phyloP scores from a whole-genome alignment of 2,797 vertebrate genomes.

The Sardinella longiceps region DNA sequence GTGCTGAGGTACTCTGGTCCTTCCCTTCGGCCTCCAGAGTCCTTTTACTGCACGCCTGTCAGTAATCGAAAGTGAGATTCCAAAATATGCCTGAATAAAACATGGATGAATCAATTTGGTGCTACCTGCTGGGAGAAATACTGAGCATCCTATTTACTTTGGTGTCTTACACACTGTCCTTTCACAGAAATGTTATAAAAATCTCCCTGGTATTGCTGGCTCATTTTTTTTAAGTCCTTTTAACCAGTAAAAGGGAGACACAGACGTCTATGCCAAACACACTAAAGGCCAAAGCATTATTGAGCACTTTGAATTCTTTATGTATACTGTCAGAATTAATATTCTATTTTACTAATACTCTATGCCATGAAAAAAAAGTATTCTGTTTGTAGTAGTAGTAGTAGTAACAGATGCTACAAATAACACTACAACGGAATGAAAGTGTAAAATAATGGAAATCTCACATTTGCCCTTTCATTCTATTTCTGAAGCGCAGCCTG shows the following conservation, averaged over 20 bases:
- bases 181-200: background rate
- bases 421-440: background rate
- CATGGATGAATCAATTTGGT: conserved; percentile 13
- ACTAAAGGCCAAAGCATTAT: background rate
- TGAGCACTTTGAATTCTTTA: background rate
- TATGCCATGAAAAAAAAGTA: background rate
- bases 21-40: background rate
- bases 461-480: background rate
- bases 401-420: background rate
- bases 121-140: background rate
- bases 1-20: conserved; percentile 4
- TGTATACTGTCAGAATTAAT: background rate
- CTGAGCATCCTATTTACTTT: background rate
- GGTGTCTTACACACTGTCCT: conserved; percentile 4
- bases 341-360: background rate
- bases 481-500: background rate
- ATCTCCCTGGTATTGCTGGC: background rate
- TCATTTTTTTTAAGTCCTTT: background rate
- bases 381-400: background rate
- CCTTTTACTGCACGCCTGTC: background rate
- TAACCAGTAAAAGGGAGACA: background rate
- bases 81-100: conserved; percentile 27
- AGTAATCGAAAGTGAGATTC: conserved; percentile 36
- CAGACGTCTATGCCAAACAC: background rate
- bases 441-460: background rate